Base-by-base conservation (phyloP, 2,113 vertebrate species). In the Antidorcas marsupialis region DNA sequence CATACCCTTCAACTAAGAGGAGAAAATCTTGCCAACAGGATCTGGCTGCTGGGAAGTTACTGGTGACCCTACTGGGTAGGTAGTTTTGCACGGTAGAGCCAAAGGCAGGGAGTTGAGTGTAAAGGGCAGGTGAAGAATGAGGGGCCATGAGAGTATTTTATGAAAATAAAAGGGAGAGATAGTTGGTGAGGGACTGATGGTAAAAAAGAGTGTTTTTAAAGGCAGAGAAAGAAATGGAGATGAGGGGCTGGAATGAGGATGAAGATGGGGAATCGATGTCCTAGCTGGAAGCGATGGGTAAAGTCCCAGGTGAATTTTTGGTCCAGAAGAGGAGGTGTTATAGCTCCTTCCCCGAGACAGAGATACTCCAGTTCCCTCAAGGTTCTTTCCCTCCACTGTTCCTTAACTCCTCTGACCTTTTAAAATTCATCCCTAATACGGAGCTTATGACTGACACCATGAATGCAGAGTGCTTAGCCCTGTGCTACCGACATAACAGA, bases 331-430 rank as follows among this genome's bases (percentile, higher is more conserved):
- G 55, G 36, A 74, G 53, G 36, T 87, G 52, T 59, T 39, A 11
- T n/a, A 76, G 13, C 6, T 71, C 53, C 88, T 93, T 39, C 50
- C 28, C 50, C 28, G 17, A 91, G 33, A 67, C 10, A 76, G 59
- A 94, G 43, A 91, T 59, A 10, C 15, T 57, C 43, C 14, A 50
- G 82, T 13, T n/a, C 5, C 13, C 33, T n/a, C 8, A 30, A 45
- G 53, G 25, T 76, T 91, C 84, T 96, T 67, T 67, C 14, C 13
- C 74, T n/a, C 23, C 23, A n/a, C 30, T 81, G 87, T 81, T 87
- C 52, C 59, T 95, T 79, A 79, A 87, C 27, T 94, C 94, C 30
- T 27, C 50, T 85, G n/a, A 67, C 30, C 95, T 97, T 93, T 89
- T 83, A 89, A 82, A 97, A 79, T 55, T 89, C 28, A 47, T 53